Conservation (phyloP, 2,888 invertebrate species). For the Camptogramma bilineatum region DNA sequence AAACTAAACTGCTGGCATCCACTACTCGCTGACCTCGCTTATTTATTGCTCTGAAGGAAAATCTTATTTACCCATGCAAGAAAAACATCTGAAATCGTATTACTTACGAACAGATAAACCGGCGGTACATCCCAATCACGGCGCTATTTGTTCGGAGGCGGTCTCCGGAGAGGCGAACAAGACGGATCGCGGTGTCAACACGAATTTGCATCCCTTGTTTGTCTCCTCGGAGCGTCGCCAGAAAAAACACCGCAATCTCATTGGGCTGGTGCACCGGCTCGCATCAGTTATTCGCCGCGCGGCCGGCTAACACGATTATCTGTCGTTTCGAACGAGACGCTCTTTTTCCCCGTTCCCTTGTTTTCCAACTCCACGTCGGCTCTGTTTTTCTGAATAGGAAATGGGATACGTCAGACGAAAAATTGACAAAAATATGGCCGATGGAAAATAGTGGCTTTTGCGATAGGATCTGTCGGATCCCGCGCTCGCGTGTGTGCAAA, state of each 20-base stretch:
- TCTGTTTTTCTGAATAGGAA: slow-evolving; percentile 84
- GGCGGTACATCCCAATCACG: slow-evolving; percentile 76
- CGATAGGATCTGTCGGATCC: slow-evolving; percentile 77
- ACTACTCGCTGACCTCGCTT: slow-evolving; percentile 66
- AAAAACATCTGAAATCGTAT: slow-evolving; percentile 67
- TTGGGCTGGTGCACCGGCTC: slow-evolving; percentile 76
- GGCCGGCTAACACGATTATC: slow-evolving; percentile 84
- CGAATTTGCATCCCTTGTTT: slow-evolving; percentile 85
- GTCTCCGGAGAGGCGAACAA: slow-evolving; percentile 83
- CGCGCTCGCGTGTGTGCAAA: slow-evolving; percentile 59
- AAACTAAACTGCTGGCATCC: slow-evolving; percentile 74
- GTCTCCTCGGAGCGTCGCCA: slow-evolving; percentile 76
- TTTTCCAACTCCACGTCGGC: slow-evolving; percentile 83
- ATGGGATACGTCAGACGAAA: slow-evolving; percentile 84
- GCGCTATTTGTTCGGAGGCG: slow-evolving; percentile 77
- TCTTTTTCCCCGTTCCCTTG: slow-evolving; percentile 82
- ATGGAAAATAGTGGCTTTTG: slow-evolving; percentile 81
- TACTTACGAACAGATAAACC: slow-evolving; percentile 71
- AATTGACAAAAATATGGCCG: slow-evolving; percentile 84
- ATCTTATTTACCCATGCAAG: slow-evolving; percentile 61
- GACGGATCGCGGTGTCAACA: slow-evolving; percentile 85
- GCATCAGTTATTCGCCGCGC: slow-evolving; percentile 82
- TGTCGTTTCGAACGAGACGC: slow-evolving; percentile 80
- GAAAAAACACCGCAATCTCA: slow-evolving; percentile 84
- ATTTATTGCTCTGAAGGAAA: slow-evolving; percentile 60